These are phyloP conservation scores for Netelia virgata DNA, from an alignment of 2,888 invertebrate genomes.

Conservation along the genomic window DNA sequence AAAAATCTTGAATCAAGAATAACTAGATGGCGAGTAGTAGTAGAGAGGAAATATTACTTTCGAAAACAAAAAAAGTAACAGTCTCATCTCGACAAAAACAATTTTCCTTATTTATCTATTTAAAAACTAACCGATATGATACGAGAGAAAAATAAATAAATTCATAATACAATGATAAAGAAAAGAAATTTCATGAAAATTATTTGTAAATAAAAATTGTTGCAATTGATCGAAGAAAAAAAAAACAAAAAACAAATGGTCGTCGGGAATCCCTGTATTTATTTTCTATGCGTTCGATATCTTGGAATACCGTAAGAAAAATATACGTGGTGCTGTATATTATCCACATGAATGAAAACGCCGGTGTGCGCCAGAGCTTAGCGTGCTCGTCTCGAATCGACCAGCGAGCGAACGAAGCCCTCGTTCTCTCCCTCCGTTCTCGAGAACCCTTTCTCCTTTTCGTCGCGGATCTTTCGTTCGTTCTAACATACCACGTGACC, in stretches of 20 bases:
- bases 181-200: not conserved
- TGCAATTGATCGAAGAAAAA: not conserved
- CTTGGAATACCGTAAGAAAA: not conserved
- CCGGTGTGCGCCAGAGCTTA: conserved; percentile 6
- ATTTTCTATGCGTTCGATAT: not conserved
- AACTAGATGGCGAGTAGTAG: not conserved
- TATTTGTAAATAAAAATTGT: no score
- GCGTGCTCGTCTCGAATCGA: conserved; percentile 8
- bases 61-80: not conserved
- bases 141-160: not conserved
- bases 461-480: not conserved
- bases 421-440: not conserved
- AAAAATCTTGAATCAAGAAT: conserved; percentile 8
- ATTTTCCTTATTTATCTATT: not conserved
- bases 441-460: not conserved
- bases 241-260: no score
- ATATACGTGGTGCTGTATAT: not conserved
- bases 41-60: not conserved
- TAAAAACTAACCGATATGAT: not conserved
- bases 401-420: not conserved
- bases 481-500: not conserved
- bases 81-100: not conserved
- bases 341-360: conserved; percentile 6
- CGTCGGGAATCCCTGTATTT: not conserved
- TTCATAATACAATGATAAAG: not conserved